Conservation (phyloP, 2,888 invertebrate genomes). For the Tillus elongatus region DNA sequence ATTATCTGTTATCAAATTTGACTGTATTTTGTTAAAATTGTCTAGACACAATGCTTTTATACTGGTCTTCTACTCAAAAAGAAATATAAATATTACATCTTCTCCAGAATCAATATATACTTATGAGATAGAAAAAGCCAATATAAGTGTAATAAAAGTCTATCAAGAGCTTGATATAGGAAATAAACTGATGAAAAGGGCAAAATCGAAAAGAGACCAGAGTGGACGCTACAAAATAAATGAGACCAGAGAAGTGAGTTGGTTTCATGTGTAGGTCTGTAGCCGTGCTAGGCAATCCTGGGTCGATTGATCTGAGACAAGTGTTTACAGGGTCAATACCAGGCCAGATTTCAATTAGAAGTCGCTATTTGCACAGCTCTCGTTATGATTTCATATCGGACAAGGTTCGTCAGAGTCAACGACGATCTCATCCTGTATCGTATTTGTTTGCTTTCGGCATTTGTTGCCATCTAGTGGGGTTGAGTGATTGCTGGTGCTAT, state of each 20-base stretch:
- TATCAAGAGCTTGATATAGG: conserved; percentile 34
- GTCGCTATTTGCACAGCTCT: conserved; percentile 41
- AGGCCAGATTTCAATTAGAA: conserved; percentile 43
- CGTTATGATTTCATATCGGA: conserved; percentile 44
- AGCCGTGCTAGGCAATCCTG: conserved; percentile 32
- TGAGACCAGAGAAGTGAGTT: too few species aligned
- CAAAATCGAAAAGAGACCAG: too few species aligned
- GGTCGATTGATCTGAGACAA: conserved; percentile 39
- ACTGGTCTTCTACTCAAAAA: too few species aligned
- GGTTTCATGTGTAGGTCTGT: conserved; percentile 30
- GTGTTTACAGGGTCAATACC: conserved; percentile 44
- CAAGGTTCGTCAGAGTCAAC: conserved; percentile 32
- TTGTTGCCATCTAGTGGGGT: too few species aligned
- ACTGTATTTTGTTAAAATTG: too few species aligned
- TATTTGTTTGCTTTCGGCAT: conserved; percentile 19
- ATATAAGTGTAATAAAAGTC: too few species aligned
- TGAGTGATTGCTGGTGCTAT: too few species aligned
- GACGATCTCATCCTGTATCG: conserved; percentile 23
- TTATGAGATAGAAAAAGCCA: too few species aligned
- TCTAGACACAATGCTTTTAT: too few species aligned
- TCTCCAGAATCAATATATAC: too few species aligned
- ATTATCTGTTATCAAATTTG: too few species aligned
- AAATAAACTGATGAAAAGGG: conserved; percentile 37
- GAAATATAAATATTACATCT: too few species aligned
- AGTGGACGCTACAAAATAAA: conserved; percentile 33